Conservation (phyloP, 2,888 invertebrate genomes). For the Orthosia gracilis region DNA sequence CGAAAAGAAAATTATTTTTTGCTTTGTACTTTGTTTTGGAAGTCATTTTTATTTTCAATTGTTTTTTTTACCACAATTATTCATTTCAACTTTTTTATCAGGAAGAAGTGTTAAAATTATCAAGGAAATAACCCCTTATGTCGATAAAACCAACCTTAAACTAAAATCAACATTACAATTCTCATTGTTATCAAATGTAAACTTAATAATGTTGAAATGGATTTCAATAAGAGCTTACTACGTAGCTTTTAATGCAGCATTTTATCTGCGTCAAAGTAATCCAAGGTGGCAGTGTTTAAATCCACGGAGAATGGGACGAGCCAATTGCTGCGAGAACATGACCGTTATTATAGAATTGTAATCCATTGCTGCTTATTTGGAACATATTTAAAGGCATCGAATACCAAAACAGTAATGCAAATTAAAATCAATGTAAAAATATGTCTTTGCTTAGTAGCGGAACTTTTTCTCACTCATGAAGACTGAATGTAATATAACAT, state of each 20-base stretch:
- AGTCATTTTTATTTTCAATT: no score
- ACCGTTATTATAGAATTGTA: not conserved
- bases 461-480: conserved; percentile 4
- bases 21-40: no score
- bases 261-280: conserved; percentile 54
- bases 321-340: conserved; percentile 7
- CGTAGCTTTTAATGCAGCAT: conserved; percentile 33
- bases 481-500: conserved; percentile 6
- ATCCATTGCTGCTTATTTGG: conserved; percentile 26
- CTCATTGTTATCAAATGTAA: conserved; percentile 23
- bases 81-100: not conserved
- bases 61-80: no score
- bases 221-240: conserved; percentile 49
- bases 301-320: conserved; percentile 16
- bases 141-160: not conserved
- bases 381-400: not conserved
- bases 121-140: not conserved
- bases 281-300: conserved; percentile 38
- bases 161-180: conserved; percentile 7
- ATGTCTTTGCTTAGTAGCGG: not conserved
- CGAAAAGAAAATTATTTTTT: no score
- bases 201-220: conserved; percentile 40
- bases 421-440: not conserved
- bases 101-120: not conserved
- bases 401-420: not conserved